Conservation (phyloP, 2,797 vertebrate genomes). For the Halcyon badia region DNA sequence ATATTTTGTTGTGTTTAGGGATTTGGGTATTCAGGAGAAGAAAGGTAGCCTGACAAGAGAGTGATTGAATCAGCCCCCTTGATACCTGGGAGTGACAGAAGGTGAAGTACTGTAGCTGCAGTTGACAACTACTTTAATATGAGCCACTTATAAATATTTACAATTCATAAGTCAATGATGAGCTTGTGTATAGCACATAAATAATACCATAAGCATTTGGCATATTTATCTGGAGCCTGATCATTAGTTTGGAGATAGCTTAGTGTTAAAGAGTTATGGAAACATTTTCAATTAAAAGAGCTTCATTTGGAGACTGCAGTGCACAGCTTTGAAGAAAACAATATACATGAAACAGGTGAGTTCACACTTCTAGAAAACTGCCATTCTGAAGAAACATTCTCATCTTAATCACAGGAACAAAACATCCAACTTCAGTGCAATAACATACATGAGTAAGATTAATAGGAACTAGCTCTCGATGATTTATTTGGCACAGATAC, state of each 20-base stretch:
- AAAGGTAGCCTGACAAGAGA: constrained; percentile 82
- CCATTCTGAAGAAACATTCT: background rate
- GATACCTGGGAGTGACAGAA: constrained; percentile 78
- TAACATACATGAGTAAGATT: background rate
- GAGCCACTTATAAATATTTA: constrained; percentile 85
- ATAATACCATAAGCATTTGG: constrained; percentile 62
- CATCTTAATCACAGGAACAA: constrained; percentile 7
- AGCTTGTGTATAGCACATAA: constrained; percentile 64
- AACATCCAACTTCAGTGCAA: background rate
- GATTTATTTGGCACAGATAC: constrained; percentile 24
- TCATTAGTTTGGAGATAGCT: constrained; percentile 44
- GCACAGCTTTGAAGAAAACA: constrained; percentile 27
- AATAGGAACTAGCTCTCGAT: background rate
- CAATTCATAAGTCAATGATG: constrained; percentile 77
- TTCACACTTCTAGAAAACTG: constrained; percentile 13
- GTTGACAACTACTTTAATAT: constrained; percentile 82
- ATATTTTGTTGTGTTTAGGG: constrained; percentile 84
- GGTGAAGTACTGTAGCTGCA: constrained; percentile 76
- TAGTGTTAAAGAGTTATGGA: constrained; percentile 53
- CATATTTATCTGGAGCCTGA: constrained; percentile 66
- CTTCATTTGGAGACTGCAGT: constrained; percentile 2
- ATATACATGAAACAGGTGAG: background rate
- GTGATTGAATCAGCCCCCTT: constrained; percentile 79
- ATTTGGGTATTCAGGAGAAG: constrained; percentile 78
- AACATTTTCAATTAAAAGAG: constrained; percentile 36